A percentile compares a stretch with the other conserved stretches of the same genome.
phyloP scores from a whole-genome alignment of 2,113 vertebrate genomes.

The Gulo gulo region DNA sequence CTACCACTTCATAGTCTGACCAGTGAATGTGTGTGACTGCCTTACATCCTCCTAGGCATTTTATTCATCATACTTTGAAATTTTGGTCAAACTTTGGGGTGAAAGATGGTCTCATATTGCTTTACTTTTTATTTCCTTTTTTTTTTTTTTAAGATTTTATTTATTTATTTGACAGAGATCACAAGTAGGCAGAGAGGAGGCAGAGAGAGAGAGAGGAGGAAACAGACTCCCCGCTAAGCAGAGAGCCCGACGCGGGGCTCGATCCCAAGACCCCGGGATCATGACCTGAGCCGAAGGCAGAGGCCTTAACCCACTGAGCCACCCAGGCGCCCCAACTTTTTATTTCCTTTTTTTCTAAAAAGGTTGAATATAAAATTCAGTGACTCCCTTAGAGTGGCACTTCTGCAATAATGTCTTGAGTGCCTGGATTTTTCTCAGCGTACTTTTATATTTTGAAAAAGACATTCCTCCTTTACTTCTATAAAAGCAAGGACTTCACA shows the following conservation, averaged over 20 bases:
- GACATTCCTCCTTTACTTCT: neutral
- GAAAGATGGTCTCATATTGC: neutral
- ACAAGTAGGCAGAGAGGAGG: no score
- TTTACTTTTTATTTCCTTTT: neutral
- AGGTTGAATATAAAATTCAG: neutral
- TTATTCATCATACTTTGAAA: constrained; percentile 2
- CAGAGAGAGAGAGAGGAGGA: no score
- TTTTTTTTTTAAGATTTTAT: no score
- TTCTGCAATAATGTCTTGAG: neutral
- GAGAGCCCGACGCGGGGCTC: no score
- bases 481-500: neutral
- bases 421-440: neutral
- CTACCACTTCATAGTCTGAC: neutral
- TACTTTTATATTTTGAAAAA: neutral
- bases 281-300: no score
- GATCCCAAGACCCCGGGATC: no score
- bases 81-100: neutral
- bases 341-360: neutral
- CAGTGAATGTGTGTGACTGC: neutral
- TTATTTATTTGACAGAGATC: no score
- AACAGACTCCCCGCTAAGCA: no score
- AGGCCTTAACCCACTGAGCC: no score
- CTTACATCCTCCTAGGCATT: neutral
- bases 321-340: no score
- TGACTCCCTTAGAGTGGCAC: neutral